phyloP scores from a whole-genome alignment of 2,797 vertebrate species.

The Lateolabrax maculatus region DNA sequence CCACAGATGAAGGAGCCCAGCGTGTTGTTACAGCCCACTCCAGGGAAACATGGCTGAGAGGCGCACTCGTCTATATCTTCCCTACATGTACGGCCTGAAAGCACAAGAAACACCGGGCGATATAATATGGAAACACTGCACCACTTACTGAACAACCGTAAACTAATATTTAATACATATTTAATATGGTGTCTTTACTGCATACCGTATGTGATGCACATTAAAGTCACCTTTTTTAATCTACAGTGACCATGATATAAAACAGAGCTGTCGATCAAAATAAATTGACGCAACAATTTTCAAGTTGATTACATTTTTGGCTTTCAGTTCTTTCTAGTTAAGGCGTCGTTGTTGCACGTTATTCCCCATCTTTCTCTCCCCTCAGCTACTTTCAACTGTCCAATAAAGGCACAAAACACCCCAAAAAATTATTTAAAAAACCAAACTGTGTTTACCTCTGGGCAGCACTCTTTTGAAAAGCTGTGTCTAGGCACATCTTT shows the following conservation, averaged over 20 bases:
- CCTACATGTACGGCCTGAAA: constrained; percentile 85
- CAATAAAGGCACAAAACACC: neutral
- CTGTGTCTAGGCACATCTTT: neutral
- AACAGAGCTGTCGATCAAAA: neutral
- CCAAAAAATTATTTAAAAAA: neutral
- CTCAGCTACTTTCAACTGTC: neutral
- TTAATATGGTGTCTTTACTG: too few species aligned
- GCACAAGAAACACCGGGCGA: neutral
- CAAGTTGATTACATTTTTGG: neutral
- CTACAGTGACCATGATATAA: neutral
- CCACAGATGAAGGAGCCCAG: constrained; percentile 90
- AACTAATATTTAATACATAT: neutral
- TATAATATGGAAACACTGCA: neutral
- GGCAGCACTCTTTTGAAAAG: neutral
- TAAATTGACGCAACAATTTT: neutral
- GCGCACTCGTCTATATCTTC: constrained; percentile 91
- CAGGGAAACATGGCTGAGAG: constrained; percentile 88
- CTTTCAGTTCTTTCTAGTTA: neutral
- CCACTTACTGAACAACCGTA: neutral
- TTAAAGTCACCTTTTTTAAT: neutral
- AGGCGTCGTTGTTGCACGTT: neutral
- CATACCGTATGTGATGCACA: neutral
- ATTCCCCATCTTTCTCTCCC: too few species aligned
- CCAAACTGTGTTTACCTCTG: neutral
- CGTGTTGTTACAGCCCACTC: constrained; percentile 88